A percentile compares a stretch with the other conserved stretches of the same genome.
Conservation (phyloP, 2,888 invertebrate genomes). For the Caenorhabditis uteleia region DNA sequence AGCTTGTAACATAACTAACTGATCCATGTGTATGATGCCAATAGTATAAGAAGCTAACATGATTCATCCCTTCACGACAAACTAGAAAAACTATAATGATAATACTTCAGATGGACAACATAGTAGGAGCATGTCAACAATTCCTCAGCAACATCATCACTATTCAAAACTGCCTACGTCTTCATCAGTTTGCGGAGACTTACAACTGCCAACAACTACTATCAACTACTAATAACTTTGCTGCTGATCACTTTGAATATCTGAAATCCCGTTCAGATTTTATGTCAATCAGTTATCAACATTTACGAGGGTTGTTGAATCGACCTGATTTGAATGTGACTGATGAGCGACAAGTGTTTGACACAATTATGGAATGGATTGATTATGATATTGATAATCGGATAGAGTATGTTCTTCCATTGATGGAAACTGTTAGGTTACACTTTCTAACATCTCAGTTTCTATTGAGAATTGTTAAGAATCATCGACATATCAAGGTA, state of each 20-base stretch:
- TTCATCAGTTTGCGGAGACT: conserved; percentile 71
- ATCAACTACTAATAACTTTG: conserved; percentile 53
- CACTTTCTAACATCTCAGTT: conserved; percentile 70
- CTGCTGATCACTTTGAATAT: conserved; percentile 57
- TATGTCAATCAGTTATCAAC: conserved; percentile 41
- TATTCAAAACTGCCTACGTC: conserved; percentile 70
- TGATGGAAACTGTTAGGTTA: conserved; percentile 66
- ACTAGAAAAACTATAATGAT: background rate
- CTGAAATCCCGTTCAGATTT: conserved; percentile 49
- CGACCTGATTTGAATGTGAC: conserved; percentile 53
- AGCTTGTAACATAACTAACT: too few relatives aligned
- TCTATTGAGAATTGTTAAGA: conserved; percentile 64
- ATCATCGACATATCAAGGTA: conserved; percentile 46
- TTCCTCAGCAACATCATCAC: conserved; percentile 72
- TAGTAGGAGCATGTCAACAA: conserved; percentile 71
- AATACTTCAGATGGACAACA: conserved; percentile 70
- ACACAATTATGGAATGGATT: conserved; percentile 72
- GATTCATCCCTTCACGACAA: too few relatives aligned
- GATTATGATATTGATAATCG: conserved; percentile 68
- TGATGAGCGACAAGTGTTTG: conserved; percentile 68
- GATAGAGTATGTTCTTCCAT: conserved; percentile 45
- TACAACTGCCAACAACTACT: conserved; percentile 66
- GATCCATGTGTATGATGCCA: too few relatives aligned
- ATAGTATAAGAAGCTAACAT: too few relatives aligned
- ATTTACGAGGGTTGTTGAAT: conserved; percentile 51